Evolutionary conservation across 2,797 vertebrate species (phyloP), one percentile per base, ranked within the genome.

Genomic region (Rhinichthys osculus): DNA sequence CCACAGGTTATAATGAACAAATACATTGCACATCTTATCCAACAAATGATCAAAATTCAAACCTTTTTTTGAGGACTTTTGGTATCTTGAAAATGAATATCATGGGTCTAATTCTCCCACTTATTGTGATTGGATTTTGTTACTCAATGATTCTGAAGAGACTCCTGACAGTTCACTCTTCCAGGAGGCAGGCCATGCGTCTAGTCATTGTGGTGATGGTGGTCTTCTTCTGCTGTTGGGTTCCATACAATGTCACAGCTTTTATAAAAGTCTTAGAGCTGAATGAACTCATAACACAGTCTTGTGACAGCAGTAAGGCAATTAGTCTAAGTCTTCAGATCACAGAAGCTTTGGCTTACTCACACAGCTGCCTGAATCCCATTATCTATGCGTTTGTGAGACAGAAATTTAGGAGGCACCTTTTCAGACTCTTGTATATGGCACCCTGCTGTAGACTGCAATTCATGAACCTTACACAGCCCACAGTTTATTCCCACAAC

Each of bases 361-460:
- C 94, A 1, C 97, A 99, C 90, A 97, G 97, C 92, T 97, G 96
- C 90, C 93, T 98, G 38, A 98, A 98, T 79, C 98, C 97, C 0
- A 82, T 98, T 88, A 94, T 99, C 77, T 99, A 98, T 72, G 97
- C 97, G 79, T 98, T 98, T 88, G 95, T 96, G n/a, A 97, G 97
- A 0, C 90, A 96, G 89, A 98, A 96, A 73, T 99, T 98, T 87
- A 96, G 96, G 90, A 96, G 91, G 84, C 95, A 97, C 1, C 89
- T 98, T 42, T n/a, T 93, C 7, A 93, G 93, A 88, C 90, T 98
- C 84, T 87, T 96, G 3, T 84, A 87, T 82, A 90, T 69, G 81
- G 7, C 91, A 44, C 93, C 94, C 0, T 95, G 90, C 71, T 73
- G 67, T 57, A 70, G 93, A 82, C 93, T 94, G 19, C 90, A 92